These are phyloP conservation scores for Phortica magna DNA, from an alignment of 2,888 invertebrate genomes.

Conservation along the genomic window DNA sequence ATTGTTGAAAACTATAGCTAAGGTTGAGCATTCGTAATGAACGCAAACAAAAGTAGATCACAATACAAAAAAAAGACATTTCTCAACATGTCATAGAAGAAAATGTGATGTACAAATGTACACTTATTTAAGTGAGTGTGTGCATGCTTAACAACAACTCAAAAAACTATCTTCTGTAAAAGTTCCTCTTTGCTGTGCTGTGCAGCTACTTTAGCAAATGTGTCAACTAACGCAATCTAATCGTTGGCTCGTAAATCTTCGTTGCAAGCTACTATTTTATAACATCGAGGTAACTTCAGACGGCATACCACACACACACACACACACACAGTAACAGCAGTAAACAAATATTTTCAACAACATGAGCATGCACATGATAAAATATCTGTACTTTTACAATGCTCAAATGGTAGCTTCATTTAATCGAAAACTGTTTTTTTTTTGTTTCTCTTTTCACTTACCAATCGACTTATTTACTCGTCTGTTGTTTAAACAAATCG, in stretches of 20 bases:
- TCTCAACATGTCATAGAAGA: not conserved
- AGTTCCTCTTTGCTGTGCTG: too few relatives aligned
- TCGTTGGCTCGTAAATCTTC: not conserved
- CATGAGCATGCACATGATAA: not conserved
- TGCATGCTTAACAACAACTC: too few relatives aligned
- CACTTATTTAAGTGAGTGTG: too few relatives aligned
- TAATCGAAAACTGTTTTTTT: not conserved
- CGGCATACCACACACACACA: not conserved
- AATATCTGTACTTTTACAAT: not conserved
- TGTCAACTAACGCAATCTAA: not conserved
- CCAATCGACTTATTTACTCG: not conserved
- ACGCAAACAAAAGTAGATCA: not conserved
- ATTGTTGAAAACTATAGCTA: slow-evolving; percentile 15
- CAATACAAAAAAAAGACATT: not conserved
- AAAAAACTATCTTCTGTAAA: too few relatives aligned
- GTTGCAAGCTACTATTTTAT: not conserved
- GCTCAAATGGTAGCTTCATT: too few relatives aligned
- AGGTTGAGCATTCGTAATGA: slow-evolving; percentile 20
- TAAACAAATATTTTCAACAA: not conserved
- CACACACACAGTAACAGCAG: not conserved
- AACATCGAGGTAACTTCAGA: not conserved
- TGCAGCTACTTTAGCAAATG: not conserved
- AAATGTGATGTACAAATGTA: not conserved
- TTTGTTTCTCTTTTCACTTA: not conserved
- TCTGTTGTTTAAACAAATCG: slow-evolving; percentile 16